Percentiles rank a stretch among this genome's conserved stretches.
These are phyloP conservation scores for Aurelia coerulea DNA, from an alignment of 30 jellyfish, hydroid and myxozoan species.

Conservation along the genomic window DNA sequence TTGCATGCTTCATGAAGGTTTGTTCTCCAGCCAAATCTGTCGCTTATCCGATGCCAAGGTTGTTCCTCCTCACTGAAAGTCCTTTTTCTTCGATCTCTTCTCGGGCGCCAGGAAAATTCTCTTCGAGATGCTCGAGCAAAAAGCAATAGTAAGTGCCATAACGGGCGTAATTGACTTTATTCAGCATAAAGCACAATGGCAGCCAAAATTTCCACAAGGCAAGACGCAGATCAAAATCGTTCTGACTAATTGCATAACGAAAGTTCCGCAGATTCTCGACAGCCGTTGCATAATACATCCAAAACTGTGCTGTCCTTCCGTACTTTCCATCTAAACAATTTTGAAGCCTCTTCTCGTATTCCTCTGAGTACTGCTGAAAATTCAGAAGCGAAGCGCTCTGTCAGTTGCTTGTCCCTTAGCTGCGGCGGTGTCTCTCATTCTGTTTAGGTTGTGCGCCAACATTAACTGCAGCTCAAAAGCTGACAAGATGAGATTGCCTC, in stretches of 20 bases:
- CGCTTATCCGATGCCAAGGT: slow-evolving; percentile 38
- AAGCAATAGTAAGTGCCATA: slow-evolving; percentile 45
- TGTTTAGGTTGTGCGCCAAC: too few species aligned
- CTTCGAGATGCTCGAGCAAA: slow-evolving; percentile 29
- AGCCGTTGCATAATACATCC: neutral
- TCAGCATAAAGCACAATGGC: slow-evolving; percentile 34
- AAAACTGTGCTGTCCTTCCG: slow-evolving; percentile 50
- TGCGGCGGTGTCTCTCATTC: too few species aligned
- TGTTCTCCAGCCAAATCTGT: slow-evolving; percentile 62
- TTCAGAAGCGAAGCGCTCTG: too few species aligned
- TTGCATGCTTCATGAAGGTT: slow-evolving; percentile 35
- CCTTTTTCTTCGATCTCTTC: slow-evolving; percentile 29
- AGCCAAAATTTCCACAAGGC: slow-evolving; percentile 27
- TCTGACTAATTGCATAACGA: slow-evolving; percentile 2
- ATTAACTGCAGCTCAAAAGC: too few species aligned
- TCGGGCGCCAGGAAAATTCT: slow-evolving; percentile 39
- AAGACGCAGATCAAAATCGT: slow-evolving; percentile 25
- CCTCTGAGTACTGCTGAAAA: neutral
- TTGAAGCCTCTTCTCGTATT: neutral
- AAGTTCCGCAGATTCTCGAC: slow-evolving; percentile 13
- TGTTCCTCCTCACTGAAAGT: slow-evolving; percentile 14
- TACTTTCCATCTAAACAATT: slow-evolving; percentile 9
- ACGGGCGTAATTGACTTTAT: slow-evolving; percentile 29
- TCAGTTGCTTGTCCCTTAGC: too few species aligned
- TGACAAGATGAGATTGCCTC: too few species aligned